phyloP scores from a whole-genome alignment of 2,888 invertebrate genomes.

The Tiliacea aurago region DNA sequence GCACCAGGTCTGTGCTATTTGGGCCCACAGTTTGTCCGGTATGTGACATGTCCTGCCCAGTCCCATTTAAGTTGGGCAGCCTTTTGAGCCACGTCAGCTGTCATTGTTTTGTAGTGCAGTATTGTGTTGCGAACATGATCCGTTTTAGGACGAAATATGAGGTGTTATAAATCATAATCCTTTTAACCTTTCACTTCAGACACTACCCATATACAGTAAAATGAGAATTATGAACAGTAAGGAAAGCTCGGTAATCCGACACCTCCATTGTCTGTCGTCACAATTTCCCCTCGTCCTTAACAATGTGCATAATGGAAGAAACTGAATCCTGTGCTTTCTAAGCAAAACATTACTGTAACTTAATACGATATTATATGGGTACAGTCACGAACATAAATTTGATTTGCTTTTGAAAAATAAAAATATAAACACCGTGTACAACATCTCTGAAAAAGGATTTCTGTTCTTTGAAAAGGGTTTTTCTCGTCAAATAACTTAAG shows the following conservation, averaged over 20 bases:
- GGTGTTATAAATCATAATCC: constrained; percentile 29
- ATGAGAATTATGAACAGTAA: constrained; percentile 22
- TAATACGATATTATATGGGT: constrained; percentile 37
- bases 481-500: too few relatives aligned
- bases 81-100: too few relatives aligned
- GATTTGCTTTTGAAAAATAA: not conserved
- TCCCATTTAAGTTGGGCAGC: too few relatives aligned
- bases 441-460: too few relatives aligned
- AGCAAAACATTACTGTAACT: constrained; percentile 50
- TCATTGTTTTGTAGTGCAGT: too few relatives aligned
- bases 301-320: constrained; percentile 53
- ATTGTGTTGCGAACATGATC: too few relatives aligned
- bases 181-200: constrained; percentile 20
- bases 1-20: too few relatives aligned
- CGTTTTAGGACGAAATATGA: constrained; percentile 6
- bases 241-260: constrained; percentile 52
- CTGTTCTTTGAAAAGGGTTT: too few relatives aligned
- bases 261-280: constrained; percentile 52
- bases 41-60: too few relatives aligned
- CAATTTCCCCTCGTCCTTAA: constrained; percentile 45
- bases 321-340: constrained; percentile 62
- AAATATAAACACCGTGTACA: not conserved
- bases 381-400: not conserved
- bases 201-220: constrained; percentile 1
- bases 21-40: too few relatives aligned